Conservation (phyloP, 2,113 vertebrate genomes). For the Oryctolagus cuniculus region mOryCun1.1 NC_091436.1:125063001-125063500, state of each 20-base stretch:
- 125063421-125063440: not conserved
- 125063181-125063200: not conserved
- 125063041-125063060: too few relatives aligned
- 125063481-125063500: not conserved
- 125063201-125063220: slow-evolving; percentile 14
- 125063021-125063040: too few relatives aligned
- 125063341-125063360: not conserved
- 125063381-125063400: not conserved
- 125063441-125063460: not conserved
- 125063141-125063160: not conserved
- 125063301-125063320: not conserved
- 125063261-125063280: not conserved
- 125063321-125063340: not conserved
- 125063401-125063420: not conserved
- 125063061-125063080: too few relatives aligned
- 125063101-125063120: too few relatives aligned
- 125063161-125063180: not conserved
- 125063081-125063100: too few relatives aligned
- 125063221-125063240: slow-evolving; percentile 2
- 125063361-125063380: not conserved
- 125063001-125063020: too few relatives aligned
- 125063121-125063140: not conserved
- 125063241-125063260: not conserved
- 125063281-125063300: not conserved
- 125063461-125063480: not conserved